Conservation (phyloP, 2,113 vertebrate genomes). For the Rhinogobius similis region DNA sequence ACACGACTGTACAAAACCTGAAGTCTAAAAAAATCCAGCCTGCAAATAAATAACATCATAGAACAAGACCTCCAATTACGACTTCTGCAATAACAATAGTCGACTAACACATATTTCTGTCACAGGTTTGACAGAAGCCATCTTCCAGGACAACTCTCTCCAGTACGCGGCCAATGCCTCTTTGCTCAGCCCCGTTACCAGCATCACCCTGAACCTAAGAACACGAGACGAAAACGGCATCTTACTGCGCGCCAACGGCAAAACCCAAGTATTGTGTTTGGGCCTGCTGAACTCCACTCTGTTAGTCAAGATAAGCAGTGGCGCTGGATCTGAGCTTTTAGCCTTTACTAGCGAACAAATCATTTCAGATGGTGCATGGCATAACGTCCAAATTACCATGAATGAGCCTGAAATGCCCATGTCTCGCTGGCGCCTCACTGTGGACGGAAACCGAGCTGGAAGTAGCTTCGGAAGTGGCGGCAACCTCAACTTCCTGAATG, state of each 20-base stretch:
- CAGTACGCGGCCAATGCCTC: constrained; percentile 79
- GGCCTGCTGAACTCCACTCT: constrained; percentile 83
- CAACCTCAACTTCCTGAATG: constrained; percentile 83
- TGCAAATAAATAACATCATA: too few relatives aligned
- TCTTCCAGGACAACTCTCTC: constrained; percentile 77
- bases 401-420: constrained; percentile 54
- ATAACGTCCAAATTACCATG: constrained; percentile 79
- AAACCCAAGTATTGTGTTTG: constrained; percentile 78
- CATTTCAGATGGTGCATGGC: constrained; percentile 88
- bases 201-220: constrained; percentile 82
- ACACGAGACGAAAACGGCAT: constrained; percentile 83
- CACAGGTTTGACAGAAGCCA: constrained; percentile 86
- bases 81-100: background rate
- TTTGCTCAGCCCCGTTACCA: constrained; percentile 67
- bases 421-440: constrained; percentile 80
- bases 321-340: constrained; percentile 73
- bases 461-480: constrained; percentile 70
- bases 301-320: constrained; percentile 77
- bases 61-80: background rate
- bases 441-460: constrained; percentile 72
- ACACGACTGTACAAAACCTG: too few relatives aligned
- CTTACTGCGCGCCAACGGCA: constrained; percentile 75
- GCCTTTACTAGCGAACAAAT: constrained; percentile 65
- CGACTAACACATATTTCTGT: constrained; percentile 11
- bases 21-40: too few relatives aligned